Percentiles rank a stretch among this genome's conserved stretches.
Evolutionary conservation across 2,888 invertebrate species (phyloP).

Genomic region (Notodonta dromedarius): DNA sequence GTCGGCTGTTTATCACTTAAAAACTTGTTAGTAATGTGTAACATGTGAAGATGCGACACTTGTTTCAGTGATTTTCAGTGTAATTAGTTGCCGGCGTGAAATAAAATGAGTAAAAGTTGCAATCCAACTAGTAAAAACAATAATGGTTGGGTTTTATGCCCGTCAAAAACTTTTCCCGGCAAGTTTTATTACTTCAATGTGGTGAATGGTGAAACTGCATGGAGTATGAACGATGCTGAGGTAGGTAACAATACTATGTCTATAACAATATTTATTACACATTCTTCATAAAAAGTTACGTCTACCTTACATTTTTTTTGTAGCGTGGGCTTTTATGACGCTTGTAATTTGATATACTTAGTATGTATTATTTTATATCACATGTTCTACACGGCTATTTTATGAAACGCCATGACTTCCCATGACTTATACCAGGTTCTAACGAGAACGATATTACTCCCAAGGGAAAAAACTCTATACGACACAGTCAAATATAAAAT

Average conservation of each 20-base stretch:
- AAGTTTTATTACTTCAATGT: constrained; percentile 72
- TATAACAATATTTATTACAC: neutral
- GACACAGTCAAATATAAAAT: too few species aligned
- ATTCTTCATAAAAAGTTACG: neutral
- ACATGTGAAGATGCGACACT: too few species aligned
- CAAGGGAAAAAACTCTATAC: too few species aligned
- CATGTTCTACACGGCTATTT: too few species aligned
- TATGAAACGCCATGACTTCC: too few species aligned
- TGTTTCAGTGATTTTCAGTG: neutral
- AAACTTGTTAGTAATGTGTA: too few species aligned
- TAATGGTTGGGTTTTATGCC: constrained; percentile 63
- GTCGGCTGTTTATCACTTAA: too few species aligned
- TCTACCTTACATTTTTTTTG: neutral
- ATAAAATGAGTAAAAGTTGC: neutral
- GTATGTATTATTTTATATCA: too few species aligned
- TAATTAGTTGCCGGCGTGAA: neutral
- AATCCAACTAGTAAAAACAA: constrained; percentile 3
- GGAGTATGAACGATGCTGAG: constrained; percentile 53
- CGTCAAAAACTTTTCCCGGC: constrained; percentile 65
- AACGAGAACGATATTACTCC: too few species aligned
- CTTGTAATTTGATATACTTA: neutral
- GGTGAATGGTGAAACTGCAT: constrained; percentile 58
- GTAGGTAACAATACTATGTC: constrained; percentile 42
- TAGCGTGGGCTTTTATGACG: neutral
- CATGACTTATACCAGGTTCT: too few species aligned